Base-by-base conservation (phyloP, 2,888 invertebrate species). In the Cosmia trapezina region DNA sequence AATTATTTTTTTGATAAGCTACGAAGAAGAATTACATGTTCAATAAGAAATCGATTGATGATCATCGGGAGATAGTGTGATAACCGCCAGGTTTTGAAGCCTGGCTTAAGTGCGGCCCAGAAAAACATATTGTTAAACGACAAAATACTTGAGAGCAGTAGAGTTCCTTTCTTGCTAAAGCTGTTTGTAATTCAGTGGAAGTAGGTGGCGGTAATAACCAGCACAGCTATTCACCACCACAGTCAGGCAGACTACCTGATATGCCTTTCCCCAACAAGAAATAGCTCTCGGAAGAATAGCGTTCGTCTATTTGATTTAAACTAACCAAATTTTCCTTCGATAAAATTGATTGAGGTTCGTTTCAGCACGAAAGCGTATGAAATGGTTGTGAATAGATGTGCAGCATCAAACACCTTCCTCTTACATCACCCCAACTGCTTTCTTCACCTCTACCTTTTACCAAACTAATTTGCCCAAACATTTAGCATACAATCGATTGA, bases 401-500 rank as follows among this genome's bases (percentile, higher is more conserved):
- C 37, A 37, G 37, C 37, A 37, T 4, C 9, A 51, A 51, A 49
- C 9, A 51, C n/a, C 49, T 8, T n/a, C 3, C 49, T 9, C 2
- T n/a, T 4, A 45, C 14, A 14, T 0, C 14, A 28, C 0, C 4
- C 0, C 7, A 64, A 62, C 19, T 14, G 59, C 60, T 64, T 54
- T 54, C 53, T 37, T 19, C 19, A 45, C 6, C 11, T 53, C 4
- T 19, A 5, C n/a, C 17, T 47, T 28, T 6, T 47, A 45, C 22
- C 22, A 19, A 41, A 14, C 33, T 33, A 64, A 76, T 69, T 69
- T 60, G 17, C 12, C 22, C 5, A 51, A 62, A 53, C 22, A 81
- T 76, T 61, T 62, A 59, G 33, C 59, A 47, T 11, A 76, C 59
- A 67, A 71, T 70, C 33, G 51, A n/a, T 65, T 12, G 19, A 61